Evolutionary conservation across 2,888 invertebrate species (phyloP), one percentile per base, ranked within the genome.

Genomic region (Rambutsinella grinnellia): DNA sequence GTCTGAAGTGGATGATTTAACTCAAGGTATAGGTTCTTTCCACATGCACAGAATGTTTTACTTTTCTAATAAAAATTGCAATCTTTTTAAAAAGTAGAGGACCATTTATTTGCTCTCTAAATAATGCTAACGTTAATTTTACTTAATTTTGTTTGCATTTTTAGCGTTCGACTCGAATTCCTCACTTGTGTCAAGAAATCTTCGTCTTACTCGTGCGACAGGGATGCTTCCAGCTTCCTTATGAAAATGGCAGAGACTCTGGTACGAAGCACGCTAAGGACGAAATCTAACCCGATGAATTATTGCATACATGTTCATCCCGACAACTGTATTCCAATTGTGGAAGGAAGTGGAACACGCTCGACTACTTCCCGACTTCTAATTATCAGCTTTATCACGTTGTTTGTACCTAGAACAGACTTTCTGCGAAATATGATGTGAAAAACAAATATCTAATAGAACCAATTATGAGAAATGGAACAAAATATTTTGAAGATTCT

Each of bases 231-330:
- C 1, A 66, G 44, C 19, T 76, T 80, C 36, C 49, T 71, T 13
- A 54, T 76, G 61, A 75, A 71, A 68, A 75, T 80, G 71, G 80
- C 78, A 8, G 80, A 80, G 66, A 80, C 77, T 36, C 60, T 80
- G 5, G 65, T 78, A 8, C 23, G 76, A 17, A 67, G 70, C 27
- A 65, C 56, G 21, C 44, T 47, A 53, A 21, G 62, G 23, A 46
- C 36, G 2, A 3, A 24, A 5, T 10, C 54, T 5, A 56, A 61
- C 21, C 23, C n/a, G 10, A 54, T 46, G 1, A 70, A 69, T 1
- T 36, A 75, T 8, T 78, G 78, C 36, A 17, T 49, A 3, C 26
- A 67, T 17, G 51, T 78, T 21, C 60, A 70, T 17, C 54, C 17
- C 2, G 13, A 61, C 44, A 47, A 75, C 36, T 78, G 78, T 46